Evolutionary conservation across 2,797 vertebrate species (phyloP).

Genomic region (Trachurus trachurus): DNA sequence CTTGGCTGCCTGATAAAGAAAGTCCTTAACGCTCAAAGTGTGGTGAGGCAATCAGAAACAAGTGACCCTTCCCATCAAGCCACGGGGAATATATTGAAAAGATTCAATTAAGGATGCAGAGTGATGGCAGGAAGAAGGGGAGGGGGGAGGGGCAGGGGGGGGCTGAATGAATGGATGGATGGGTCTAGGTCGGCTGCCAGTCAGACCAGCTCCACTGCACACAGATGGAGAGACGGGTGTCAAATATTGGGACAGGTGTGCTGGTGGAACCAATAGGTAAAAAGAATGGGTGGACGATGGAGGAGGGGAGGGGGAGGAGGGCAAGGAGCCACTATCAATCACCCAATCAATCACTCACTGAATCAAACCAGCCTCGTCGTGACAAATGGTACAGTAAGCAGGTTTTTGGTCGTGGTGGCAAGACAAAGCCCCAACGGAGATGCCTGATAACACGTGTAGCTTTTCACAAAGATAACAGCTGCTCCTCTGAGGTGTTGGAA

Average conservation of each 20-base stretch:
- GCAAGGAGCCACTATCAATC: conserved; percentile 28
- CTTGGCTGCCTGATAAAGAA: conserved; percentile 33
- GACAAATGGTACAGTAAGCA: conserved; percentile 38
- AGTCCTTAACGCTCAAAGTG: conserved; percentile 46
- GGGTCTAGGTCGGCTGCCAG: conserved; percentile 45
- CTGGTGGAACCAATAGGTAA: conserved; percentile 46
- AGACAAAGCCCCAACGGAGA: conserved; percentile 11
- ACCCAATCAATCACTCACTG: conserved; percentile 46
- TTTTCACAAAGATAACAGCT: conserved; percentile 5
- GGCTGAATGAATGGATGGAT: conserved; percentile 21
- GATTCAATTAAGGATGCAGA: conserved; percentile 69
- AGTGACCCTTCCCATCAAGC: conserved; percentile 64
- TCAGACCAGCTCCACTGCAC: conserved; percentile 39
- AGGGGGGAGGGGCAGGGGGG: background rate
- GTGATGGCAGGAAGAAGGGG: conserved; percentile 16
- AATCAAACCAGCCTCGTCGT: conserved; percentile 37
- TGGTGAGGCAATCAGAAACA: conserved; percentile 66
- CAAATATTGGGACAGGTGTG: conserved; percentile 51
- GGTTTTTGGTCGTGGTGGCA: background rate
- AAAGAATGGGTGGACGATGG: conserved; percentile 12
- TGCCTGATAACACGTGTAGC: conserved; percentile 12
- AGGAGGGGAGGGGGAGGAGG: background rate
- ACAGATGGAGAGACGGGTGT: conserved; percentile 50
- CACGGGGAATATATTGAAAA: conserved; percentile 58
- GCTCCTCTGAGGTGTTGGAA: background rate